A percentile compares a stretch with the other conserved stretches of the same genome.
Conservation (phyloP, 2,797 vertebrate species). For the Gymnopithys bicolor region DNA sequence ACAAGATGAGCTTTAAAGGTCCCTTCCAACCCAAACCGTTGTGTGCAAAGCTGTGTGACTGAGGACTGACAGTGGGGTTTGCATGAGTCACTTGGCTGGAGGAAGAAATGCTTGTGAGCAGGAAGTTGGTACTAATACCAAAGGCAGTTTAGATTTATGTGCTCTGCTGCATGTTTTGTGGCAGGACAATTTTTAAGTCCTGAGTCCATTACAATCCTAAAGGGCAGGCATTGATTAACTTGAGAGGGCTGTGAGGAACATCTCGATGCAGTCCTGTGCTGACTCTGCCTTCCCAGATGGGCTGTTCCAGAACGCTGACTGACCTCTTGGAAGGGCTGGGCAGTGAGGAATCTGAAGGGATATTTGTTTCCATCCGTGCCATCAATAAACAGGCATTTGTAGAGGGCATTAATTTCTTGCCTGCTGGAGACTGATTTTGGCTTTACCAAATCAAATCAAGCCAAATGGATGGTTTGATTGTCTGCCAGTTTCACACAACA, state of each 20-base stretch:
- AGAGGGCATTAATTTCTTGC: background rate
- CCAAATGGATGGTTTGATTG: background rate
- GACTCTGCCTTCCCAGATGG: rapidly evolving
- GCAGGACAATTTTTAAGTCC: background rate
- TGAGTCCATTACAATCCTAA: background rate
- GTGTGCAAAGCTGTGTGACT: background rate
- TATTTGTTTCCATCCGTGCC: background rate
- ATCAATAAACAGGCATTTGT: background rate
- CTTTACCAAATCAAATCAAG: background rate
- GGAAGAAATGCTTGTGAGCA: background rate
- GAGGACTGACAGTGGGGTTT: background rate
- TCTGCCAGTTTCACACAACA: background rate
- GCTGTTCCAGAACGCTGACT: background rate
- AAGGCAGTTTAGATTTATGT: background rate
- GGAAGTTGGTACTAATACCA: background rate
- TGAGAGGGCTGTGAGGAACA: background rate
- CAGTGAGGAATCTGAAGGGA: background rate
- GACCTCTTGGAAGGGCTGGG: background rate
- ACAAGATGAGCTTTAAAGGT: background rate
- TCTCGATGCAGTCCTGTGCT: rapidly evolving
- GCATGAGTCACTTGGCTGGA: background rate
- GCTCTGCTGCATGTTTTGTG: background rate
- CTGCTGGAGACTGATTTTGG: background rate
- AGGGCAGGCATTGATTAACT: background rate
- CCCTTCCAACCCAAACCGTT: background rate